Evolutionary conservation across 2,888 invertebrate genomes (phyloP).

Genomic region (Leptinotarsa haldemani): DNA sequence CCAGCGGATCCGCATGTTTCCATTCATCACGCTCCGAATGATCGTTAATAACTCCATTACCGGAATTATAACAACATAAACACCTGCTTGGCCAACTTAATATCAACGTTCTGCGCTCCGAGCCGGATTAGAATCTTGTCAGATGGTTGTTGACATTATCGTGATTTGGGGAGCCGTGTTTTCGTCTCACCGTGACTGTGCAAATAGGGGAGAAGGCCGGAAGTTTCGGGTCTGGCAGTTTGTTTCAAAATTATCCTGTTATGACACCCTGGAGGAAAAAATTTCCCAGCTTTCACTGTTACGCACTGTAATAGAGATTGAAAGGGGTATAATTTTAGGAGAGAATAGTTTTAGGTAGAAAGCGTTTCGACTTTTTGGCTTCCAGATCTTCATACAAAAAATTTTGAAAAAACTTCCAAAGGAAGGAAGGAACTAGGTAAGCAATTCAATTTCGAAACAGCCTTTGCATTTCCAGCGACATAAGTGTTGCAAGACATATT

Average conservation of each 20-base stretch:
- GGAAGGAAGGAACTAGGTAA: too few relatives aligned
- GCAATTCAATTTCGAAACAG: too few relatives aligned
- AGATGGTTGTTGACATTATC: slow-evolving; percentile 23
- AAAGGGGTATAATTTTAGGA: too few relatives aligned
- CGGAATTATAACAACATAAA: slow-evolving; percentile 55
- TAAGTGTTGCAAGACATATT: too few relatives aligned
- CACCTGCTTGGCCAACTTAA: slow-evolving; percentile 48
- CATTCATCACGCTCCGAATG: slow-evolving; percentile 48
- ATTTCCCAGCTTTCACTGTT: not conserved
- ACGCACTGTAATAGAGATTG: too few relatives aligned
- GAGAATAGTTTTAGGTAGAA: too few relatives aligned
- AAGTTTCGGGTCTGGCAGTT: not conserved
- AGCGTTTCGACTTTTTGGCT: too few relatives aligned
- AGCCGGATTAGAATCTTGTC: slow-evolving; percentile 31
- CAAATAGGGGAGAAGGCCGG: not conserved
- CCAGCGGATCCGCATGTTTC: slow-evolving; percentile 29
- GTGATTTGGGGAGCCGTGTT: slow-evolving; percentile 4
- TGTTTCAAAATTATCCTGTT: not conserved
- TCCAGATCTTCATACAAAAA: too few relatives aligned
- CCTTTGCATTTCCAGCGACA: too few relatives aligned
- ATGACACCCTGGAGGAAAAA: not conserved
- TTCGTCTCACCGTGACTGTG: not conserved
- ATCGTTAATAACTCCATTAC: slow-evolving; percentile 53
- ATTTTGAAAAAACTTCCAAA: too few relatives aligned
- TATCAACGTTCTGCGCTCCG: slow-evolving; percentile 36